These are phyloP conservation scores for Anhinga anhinga DNA, from an alignment of 2,113 vertebrate genomes.

Conservation along the genomic window DNA sequence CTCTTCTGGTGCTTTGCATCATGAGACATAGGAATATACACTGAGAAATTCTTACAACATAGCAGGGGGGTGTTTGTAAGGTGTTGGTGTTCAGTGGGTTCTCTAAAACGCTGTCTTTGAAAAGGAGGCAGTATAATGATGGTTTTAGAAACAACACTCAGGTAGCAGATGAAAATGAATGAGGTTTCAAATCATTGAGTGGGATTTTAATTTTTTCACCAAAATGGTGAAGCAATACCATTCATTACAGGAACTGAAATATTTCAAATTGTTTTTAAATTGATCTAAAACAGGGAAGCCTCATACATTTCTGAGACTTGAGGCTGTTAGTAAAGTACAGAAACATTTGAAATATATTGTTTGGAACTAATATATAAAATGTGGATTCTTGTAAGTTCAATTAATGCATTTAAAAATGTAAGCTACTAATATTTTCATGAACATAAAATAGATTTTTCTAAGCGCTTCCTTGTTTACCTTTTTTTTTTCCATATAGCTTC, in stretches of 20 bases:
- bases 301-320: background rate
- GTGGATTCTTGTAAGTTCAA: background rate
- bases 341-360: background rate
- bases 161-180: conserved; percentile 23
- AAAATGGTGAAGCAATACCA: conserved; percentile 7
- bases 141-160: conserved; percentile 1
- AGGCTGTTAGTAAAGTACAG: background rate
- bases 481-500: background rate
- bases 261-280: background rate
- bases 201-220: conserved; percentile 23
- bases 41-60: background rate
- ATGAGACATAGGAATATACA: background rate
- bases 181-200: conserved; percentile 24
- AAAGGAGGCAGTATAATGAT: conserved; percentile 1
- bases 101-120: conserved; percentile 10
- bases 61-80: background rate
- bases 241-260: background rate
- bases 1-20: conserved; percentile 47
- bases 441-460: background rate
- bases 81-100: background rate
- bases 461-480: background rate
- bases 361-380: background rate
- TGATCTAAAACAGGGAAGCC: background rate
- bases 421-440: background rate
- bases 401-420: background rate